phyloP scores from a whole-genome alignment of 1,140 invertebrate species.

The Parapsyche elsis region DNA sequence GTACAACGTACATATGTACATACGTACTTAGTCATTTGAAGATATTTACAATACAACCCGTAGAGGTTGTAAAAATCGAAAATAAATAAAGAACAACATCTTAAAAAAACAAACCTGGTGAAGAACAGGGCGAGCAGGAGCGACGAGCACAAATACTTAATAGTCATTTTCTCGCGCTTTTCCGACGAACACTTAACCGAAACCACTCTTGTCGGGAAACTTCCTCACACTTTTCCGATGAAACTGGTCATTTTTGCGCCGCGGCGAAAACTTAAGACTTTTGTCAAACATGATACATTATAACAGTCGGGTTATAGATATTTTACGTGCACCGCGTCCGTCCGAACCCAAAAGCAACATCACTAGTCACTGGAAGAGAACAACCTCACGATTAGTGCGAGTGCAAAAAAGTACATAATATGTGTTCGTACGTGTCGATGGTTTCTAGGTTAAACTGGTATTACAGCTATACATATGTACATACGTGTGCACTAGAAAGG shows the following conservation, averaged over 20 bases:
- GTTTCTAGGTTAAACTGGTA: neutral
- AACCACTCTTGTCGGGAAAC: conserved; percentile 25
- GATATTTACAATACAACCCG: too few relatives aligned
- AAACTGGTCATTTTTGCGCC: conserved; percentile 12
- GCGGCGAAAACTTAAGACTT: neutral
- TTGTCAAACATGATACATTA: conserved; percentile 17
- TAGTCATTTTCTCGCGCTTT: neutral
- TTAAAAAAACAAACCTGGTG: neutral
- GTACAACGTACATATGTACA: too few relatives aligned
- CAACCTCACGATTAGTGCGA: neutral
- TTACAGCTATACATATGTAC: neutral
- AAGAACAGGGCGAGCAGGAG: neutral
- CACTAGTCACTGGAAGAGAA: neutral
- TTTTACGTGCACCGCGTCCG: neutral
- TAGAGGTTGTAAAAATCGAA: too few relatives aligned
- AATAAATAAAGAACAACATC: too few relatives aligned
- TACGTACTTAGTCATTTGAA: too few relatives aligned
- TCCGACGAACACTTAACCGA: conserved; percentile 9
- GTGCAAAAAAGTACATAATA: neutral
- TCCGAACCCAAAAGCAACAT: neutral
- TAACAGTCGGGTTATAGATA: neutral
- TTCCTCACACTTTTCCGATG: neutral
- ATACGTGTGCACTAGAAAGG: too few relatives aligned
- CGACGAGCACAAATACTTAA: neutral
- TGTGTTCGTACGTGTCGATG: neutral